A percentile compares a stretch with the other conserved stretches of the same genome.
These are phyloP conservation scores for Telenomus remus DNA, from an alignment of 1,140 invertebrate species.

Conservation along the genomic window DNA sequence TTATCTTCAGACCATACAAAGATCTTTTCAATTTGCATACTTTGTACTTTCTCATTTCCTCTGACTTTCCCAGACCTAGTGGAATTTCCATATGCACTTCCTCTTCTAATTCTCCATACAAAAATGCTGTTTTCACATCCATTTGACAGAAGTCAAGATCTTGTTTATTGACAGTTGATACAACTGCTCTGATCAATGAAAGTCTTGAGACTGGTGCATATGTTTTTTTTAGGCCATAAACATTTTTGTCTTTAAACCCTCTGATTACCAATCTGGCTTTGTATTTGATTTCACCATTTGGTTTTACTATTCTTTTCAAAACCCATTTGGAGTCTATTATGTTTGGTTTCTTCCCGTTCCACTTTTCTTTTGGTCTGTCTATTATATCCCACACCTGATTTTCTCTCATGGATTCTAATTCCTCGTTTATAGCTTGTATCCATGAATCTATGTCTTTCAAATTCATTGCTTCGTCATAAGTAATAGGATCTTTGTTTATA, in stretches of 20 bases:
- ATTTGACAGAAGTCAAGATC: not conserved
- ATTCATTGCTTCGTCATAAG: not conserved
- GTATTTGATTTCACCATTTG: not conserved
- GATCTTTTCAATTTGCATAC: not conserved
- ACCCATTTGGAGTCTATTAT: constrained; percentile 5
- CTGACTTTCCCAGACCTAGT: not conserved
- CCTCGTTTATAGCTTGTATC: not conserved
- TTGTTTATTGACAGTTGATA: not conserved
- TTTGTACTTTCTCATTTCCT: not conserved
- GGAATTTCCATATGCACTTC: constrained; percentile 1
- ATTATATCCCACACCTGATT: not conserved
- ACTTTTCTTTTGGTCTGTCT: not conserved
- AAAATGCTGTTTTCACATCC: not conserved
- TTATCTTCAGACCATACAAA: not conserved
- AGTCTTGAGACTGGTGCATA: not conserved
- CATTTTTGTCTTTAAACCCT: not conserved
- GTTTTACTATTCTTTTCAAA: not conserved
- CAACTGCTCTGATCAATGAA: not conserved
- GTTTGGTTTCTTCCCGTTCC: not conserved
- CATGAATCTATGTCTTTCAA: not conserved
- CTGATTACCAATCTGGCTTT: constrained; percentile 5
- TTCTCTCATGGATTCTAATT: not conserved
- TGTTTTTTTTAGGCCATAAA: not conserved
- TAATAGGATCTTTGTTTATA: not conserved
- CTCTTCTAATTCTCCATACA: not conserved